A percentile compares a stretch with the other conserved stretches of the same genome.
Evolutionary conservation across 2,888 invertebrate genomes (phyloP).

Genomic region (Luffia ferchaultella): DNA sequence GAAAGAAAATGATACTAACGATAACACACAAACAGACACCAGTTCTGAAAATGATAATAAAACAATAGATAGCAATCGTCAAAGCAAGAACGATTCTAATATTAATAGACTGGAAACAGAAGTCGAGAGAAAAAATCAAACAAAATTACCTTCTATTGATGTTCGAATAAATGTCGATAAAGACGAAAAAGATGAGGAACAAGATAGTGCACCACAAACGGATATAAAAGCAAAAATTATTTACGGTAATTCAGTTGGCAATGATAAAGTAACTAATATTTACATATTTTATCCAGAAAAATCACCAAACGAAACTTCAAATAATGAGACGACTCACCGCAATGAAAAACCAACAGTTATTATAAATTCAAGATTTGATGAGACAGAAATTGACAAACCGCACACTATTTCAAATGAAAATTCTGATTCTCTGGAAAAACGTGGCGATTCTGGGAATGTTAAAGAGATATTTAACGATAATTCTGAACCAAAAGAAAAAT

Average conservation of each 20-base stretch:
- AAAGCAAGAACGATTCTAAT: conserved; percentile 7
- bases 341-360: not conserved
- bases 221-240: conserved; percentile 23
- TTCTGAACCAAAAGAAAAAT: too few relatives aligned
- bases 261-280: conserved; percentile 35
- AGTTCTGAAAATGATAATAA: too few relatives aligned
- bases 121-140: not conserved
- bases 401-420: too few relatives aligned
- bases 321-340: not conserved
- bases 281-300: conserved; percentile 30
- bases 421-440: too few relatives aligned
- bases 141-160: not conserved
- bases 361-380: not conserved
- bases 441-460: too few relatives aligned
- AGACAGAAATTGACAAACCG: not conserved
- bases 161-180: conserved; percentile 6
- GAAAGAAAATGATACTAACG: not conserved
- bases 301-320: conserved; percentile 7
- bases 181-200: conserved; percentile 8
- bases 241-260: conserved; percentile 30
- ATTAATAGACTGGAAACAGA: not conserved
- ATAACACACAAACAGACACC: not conserved
- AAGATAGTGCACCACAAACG: conserved; percentile 9
- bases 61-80: too few relatives aligned
- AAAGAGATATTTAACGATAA: too few relatives aligned